Evolutionary conservation across 2,888 invertebrate species (phyloP).

Genomic region (Lottia gigantea): DNA sequence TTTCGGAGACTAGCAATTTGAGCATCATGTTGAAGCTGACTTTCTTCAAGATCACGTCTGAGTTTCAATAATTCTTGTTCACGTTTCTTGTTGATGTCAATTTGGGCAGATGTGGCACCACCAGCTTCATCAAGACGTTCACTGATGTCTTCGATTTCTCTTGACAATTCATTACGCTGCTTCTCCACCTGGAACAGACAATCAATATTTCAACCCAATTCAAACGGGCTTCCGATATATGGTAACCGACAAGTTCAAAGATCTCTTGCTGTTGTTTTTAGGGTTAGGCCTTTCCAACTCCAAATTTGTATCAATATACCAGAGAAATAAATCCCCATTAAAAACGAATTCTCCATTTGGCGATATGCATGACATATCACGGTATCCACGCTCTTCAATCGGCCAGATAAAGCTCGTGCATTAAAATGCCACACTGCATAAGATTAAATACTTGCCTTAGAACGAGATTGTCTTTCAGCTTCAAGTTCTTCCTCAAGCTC

Average conservation of each 20-base stretch:
- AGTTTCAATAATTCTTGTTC: conserved; percentile 98
- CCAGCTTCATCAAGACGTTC: conserved; percentile 86
- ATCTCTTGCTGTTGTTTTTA: too few species aligned
- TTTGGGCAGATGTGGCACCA: conserved; percentile 95
- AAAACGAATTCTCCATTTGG: too few species aligned
- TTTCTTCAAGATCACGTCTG: conserved; percentile 94
- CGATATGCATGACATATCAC: too few species aligned
- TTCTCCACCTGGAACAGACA: conserved; percentile 81
- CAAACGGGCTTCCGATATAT: too few species aligned
- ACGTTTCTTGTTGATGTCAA: conserved; percentile 82
- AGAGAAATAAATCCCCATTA: too few species aligned
- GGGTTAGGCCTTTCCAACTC: too few species aligned
- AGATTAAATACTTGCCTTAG: not conserved
- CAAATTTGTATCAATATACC: too few species aligned
- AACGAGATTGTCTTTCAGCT: not conserved
- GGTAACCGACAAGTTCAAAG: too few species aligned
- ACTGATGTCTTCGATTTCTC: conserved; percentile 86
- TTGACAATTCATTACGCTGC: conserved; percentile 94
- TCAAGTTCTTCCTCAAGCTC: not conserved
- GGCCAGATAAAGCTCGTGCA: too few species aligned
- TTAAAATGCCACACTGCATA: too few species aligned
- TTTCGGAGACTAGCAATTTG: conserved; percentile 95
- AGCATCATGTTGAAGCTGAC: conserved; percentile 97
- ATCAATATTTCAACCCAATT: not conserved
- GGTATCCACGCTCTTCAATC: too few species aligned